These are phyloP conservation scores for Mesitornis unicolor DNA, from an alignment of 2,113 vertebrate genomes.

Conservation along the genomic window DNA sequence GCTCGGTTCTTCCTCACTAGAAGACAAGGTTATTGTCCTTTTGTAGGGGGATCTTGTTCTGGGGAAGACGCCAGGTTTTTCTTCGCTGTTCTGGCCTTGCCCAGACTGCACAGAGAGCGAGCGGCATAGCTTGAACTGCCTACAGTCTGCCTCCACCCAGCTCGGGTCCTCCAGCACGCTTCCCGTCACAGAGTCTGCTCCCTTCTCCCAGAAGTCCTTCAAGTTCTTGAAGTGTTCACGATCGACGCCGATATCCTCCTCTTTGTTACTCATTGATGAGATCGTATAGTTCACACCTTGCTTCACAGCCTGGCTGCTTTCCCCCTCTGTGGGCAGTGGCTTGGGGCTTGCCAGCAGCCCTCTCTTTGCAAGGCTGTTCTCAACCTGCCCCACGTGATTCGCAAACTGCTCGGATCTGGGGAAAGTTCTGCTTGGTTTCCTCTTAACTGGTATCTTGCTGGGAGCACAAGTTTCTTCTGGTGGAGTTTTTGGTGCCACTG, in stretches of 20 bases:
- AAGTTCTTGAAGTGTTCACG: conserved; percentile 61
- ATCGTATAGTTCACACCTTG: conserved; percentile 18
- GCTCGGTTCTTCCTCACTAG: conserved; percentile 61
- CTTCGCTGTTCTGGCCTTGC: background rate
- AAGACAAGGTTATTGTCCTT: conserved; percentile 54
- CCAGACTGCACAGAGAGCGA: background rate
- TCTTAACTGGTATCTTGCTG: conserved; percentile 69
- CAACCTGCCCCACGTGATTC: background rate
- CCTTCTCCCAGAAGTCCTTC: conserved; percentile 73
- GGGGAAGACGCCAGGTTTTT: background rate
- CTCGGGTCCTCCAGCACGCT: fast-evolving
- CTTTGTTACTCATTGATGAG: conserved; percentile 40
- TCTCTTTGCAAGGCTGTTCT: background rate
- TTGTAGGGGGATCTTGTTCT: conserved; percentile 43
- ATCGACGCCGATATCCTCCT: conserved; percentile 41
- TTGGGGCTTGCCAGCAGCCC: background rate
- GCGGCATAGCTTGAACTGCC: background rate
- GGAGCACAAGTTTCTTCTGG: background rate
- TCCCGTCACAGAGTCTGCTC: background rate
- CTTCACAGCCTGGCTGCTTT: background rate
- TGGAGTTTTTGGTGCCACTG: background rate
- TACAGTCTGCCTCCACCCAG: background rate
- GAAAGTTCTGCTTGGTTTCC: conserved; percentile 21
- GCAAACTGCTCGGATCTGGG: background rate
- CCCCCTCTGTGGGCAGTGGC: background rate